Evolutionary conservation across 1,140 invertebrate genomes (phyloP).

Genomic region (Pygmarrhopalites habei): DNA sequence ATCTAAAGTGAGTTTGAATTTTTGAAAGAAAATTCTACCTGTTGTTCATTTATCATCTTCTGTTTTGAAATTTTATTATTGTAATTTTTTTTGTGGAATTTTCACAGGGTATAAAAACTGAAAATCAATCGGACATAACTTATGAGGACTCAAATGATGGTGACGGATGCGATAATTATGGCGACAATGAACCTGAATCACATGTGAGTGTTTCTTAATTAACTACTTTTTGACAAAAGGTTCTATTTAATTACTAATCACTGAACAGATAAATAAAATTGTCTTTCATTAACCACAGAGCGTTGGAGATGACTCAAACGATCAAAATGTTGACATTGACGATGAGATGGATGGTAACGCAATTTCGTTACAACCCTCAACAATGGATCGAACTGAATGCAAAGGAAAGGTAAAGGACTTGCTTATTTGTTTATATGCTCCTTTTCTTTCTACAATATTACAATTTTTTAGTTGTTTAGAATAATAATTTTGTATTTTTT

Average conservation of each 20-base stretch:
- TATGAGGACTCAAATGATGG: conserved; percentile 31
- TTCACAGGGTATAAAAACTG: conserved; percentile 23
- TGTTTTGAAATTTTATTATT: too few relatives aligned
- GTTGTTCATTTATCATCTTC: too few relatives aligned
- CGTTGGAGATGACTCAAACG: conserved; percentile 25
- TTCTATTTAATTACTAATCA: too few relatives aligned
- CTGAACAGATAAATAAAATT: too few relatives aligned
- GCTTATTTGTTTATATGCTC: too few relatives aligned
- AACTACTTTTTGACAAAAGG: too few relatives aligned
- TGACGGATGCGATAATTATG: conserved; percentile 31
- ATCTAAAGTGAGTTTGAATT: too few relatives aligned
- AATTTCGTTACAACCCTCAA: conserved; percentile 26
- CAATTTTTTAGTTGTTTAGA: neutral
- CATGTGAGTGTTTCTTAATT: conserved; percentile 3
- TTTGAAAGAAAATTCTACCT: too few relatives aligned
- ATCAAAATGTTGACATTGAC: conserved; percentile 28
- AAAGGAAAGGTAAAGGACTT: too few relatives aligned
- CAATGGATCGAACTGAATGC: conserved; percentile 15
- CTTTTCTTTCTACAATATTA: too few relatives aligned
- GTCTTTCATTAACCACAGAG: conserved; percentile 12
- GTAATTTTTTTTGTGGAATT: neutral
- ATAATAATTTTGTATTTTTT: neutral
- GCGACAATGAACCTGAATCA: conserved; percentile 19
- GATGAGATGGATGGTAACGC: conserved; percentile 33
- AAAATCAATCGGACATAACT: conserved; percentile 21